Percentiles rank a stretch among this genome's conserved stretches.
Conservation (phyloP, 2,797 vertebrate genomes). For the Pseudochromis fuscus region DNA sequence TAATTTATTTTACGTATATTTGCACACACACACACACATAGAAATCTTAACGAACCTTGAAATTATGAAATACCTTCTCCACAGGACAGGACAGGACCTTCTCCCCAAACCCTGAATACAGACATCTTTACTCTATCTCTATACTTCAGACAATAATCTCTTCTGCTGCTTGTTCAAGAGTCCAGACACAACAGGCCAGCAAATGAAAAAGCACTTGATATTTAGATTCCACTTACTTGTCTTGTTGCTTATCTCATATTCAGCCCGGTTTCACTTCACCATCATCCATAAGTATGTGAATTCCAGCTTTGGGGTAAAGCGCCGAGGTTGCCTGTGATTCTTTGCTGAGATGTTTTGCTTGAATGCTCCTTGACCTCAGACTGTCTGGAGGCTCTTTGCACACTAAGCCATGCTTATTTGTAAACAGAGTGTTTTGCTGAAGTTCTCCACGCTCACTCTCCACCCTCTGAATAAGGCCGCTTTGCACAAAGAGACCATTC, state of each 20-base stretch:
- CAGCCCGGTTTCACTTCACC: constrained; percentile 43
- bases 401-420: constrained; percentile 75
- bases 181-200: constrained; percentile 70
- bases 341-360: constrained; percentile 66
- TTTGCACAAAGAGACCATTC: constrained; percentile 71
- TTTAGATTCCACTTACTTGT: constrained; percentile 66
- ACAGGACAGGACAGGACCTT: too few relatives aligned
- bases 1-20: neutral
- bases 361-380: constrained; percentile 71
- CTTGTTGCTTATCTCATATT: constrained; percentile 36
- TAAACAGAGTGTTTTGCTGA: constrained; percentile 74
- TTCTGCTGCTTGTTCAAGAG: constrained; percentile 63
- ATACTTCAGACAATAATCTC: constrained; percentile 67
- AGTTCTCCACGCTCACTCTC: constrained; percentile 48
- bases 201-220: constrained; percentile 74
- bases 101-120: neutral
- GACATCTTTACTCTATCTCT: constrained; percentile 37
- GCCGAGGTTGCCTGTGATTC: constrained; percentile 43
- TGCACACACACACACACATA: too few relatives aligned
- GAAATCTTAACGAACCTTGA: too few relatives aligned
- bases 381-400: constrained; percentile 71
- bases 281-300: constrained; percentile 49
- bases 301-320: constrained; percentile 34
- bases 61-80: too few relatives aligned
- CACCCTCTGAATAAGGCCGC: constrained; percentile 49